Percentiles rank a stretch among this genome's conserved stretches.
phyloP scores from a whole-genome alignment of 2,113 vertebrate genomes.

The Vidua chalybeata region DNA sequence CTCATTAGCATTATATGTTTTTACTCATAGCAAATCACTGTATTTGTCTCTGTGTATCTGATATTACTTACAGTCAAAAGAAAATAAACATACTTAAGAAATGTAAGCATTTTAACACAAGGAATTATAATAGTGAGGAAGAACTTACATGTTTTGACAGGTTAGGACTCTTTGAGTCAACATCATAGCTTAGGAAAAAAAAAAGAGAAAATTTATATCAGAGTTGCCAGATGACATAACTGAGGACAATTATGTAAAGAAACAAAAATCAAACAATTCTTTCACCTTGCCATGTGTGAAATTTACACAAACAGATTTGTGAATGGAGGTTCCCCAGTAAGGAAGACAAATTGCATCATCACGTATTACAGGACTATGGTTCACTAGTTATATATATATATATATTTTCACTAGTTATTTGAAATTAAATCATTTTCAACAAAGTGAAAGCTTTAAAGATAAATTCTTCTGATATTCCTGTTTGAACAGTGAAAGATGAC shows the following conservation, averaged over 20 bases:
- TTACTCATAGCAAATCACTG: neutral
- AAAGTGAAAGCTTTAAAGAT: neutral
- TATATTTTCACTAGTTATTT: neutral
- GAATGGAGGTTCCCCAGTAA: neutral
- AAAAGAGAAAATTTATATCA: neutral
- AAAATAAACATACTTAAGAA: neutral
- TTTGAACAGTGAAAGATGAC: neutral
- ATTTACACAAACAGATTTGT: neutral
- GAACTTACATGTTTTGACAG: constrained; percentile 94
- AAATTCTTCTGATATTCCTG: neutral
- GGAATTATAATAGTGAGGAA: neutral
- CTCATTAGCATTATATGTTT: neutral
- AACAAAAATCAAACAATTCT: neutral
- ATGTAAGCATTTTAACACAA: neutral
- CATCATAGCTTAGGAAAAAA: constrained; percentile 84
- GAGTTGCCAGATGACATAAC: neutral
- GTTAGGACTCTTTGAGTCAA: constrained; percentile 96
- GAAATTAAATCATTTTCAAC: neutral
- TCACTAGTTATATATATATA: neutral
- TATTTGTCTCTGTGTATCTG: neutral
- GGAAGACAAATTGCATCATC: neutral
- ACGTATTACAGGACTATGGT: neutral
- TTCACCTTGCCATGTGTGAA: neutral
- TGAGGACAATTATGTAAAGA: neutral
- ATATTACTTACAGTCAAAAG: neutral